A percentile compares a stretch with the other conserved stretches of the same genome.
phyloP scores from a whole-genome alignment of 2,113 vertebrate species.

The Machaerirhynchus nigripectus region DNA sequence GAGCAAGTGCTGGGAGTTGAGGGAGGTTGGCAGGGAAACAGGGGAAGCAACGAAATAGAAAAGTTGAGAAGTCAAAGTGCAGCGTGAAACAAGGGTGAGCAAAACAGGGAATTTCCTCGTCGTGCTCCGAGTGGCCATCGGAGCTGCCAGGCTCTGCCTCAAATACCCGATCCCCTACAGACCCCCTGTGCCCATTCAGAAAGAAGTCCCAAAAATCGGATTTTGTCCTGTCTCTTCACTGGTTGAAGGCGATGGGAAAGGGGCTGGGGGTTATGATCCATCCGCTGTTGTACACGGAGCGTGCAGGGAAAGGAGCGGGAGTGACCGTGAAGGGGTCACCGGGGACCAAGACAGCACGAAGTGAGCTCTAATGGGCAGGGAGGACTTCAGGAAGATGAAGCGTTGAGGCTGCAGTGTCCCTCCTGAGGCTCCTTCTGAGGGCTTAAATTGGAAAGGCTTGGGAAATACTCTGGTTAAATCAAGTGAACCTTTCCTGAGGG shows the following conservation, averaged over 20 bases:
- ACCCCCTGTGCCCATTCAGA: neutral
- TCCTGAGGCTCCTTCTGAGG: neutral
- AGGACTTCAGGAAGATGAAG: neutral
- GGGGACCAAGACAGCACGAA: neutral
- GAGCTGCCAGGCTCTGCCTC: neutral
- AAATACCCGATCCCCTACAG: accelerated
- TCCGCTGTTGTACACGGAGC: neutral
- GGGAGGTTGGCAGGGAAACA: neutral
- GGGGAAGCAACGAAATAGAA: neutral
- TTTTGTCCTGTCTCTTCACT: neutral
- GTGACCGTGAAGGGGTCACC: accelerated
- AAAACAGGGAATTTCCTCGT: neutral
- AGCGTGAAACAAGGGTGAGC: neutral
- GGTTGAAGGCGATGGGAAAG: neutral
- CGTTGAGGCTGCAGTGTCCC: neutral
- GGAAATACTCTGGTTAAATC: neutral
- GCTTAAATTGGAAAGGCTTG: neutral
- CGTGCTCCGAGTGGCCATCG: accelerated
- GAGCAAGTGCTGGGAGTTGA: neutral
- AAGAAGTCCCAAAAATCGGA: neutral
- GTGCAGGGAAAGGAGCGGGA: neutral
- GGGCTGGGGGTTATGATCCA: accelerated
- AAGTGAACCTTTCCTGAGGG: neutral
- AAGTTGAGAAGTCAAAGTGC: neutral
- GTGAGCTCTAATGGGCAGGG: neutral